These are phyloP conservation scores for Diadegma fenestrale DNA, from an alignment of 2,888 invertebrate species.

Conservation along the genomic window DNA sequence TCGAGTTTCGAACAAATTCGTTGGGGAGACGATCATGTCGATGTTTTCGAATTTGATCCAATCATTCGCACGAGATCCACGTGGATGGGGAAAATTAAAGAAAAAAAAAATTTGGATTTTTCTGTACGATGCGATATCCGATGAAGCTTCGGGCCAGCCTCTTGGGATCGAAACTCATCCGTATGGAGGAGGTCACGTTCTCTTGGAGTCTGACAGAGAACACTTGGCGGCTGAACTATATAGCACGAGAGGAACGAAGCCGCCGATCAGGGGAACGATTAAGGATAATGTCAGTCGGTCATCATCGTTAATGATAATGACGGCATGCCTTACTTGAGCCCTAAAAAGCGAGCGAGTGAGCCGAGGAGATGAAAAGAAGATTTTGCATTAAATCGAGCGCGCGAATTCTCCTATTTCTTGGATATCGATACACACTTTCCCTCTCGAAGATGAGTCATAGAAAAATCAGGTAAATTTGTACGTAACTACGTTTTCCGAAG, in stretches of 20 bases:
- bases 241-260: conserved; percentile 67
- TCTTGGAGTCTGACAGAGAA: conserved; percentile 73
- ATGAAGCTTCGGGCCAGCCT: conserved; percentile 29
- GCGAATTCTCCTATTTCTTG: conserved; percentile 41
- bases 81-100: background rate
- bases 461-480: background rate
- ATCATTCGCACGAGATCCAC: background rate
- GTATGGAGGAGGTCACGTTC: conserved; percentile 76
- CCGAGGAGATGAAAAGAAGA: conserved; percentile 31
- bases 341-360: conserved; percentile 17
- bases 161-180: conserved; percentile 14
- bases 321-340: conserved; percentile 55
- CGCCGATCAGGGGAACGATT: conserved; percentile 74
- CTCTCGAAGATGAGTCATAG: background rate
- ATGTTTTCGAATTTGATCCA: background rate
- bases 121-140: background rate
- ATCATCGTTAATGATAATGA: conserved; percentile 79
- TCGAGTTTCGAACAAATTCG: background rate
- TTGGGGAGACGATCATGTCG: background rate
- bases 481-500: background rate
- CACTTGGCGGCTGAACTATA: conserved; percentile 61
- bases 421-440: conserved; percentile 25
- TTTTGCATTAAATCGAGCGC: conserved; percentile 67
- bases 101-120: conserved; percentile 9
- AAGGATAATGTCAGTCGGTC: conserved; percentile 83